phyloP scores from a whole-genome alignment of 1,140 invertebrate genomes.

The Drosophila lini region DNA sequence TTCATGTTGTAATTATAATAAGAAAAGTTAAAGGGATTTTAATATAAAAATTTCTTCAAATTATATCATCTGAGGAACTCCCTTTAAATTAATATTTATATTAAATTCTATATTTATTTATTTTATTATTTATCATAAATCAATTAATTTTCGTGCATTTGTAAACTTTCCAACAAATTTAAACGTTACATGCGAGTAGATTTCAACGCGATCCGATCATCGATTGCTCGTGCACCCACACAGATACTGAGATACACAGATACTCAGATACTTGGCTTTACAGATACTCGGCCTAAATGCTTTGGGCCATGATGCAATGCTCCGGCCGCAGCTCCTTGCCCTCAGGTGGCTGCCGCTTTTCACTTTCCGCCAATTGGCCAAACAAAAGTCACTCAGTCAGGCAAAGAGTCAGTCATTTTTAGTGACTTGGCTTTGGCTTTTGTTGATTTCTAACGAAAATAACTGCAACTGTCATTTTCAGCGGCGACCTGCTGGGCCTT shows the following conservation, averaged over 20 bases:
- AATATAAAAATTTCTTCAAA: no score
- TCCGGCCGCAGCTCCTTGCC: conserved; percentile 69
- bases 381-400: conserved; percentile 59
- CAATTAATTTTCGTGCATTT: background rate
- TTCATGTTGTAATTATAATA: no score
- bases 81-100: no score
- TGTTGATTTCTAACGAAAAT: conserved; percentile 72
- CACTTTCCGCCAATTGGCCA: conserved; percentile 65
- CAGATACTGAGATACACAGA: conserved; percentile 53
- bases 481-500: conserved; percentile 78
- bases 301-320: conserved; percentile 50
- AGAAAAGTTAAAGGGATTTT: no score
- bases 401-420: conserved; percentile 70
- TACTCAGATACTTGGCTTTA: conserved; percentile 1
- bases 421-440: conserved; percentile 56
- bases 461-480: conserved; percentile 82
- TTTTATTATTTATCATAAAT: background rate
- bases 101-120: background rate
- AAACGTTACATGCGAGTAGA: conserved; percentile 82
- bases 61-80: no score
- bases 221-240: conserved; percentile 73
- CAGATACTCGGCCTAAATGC: conserved; percentile 17
- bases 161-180: conserved; percentile 63
- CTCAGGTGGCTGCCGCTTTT: conserved; percentile 71
- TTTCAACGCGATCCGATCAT: conserved; percentile 77